A percentile compares a stretch with the other conserved stretches of the same genome.
phyloP scores from a whole-genome alignment of 2,797 vertebrate species.

The Xiphorhynchus erythropygius region DNA sequence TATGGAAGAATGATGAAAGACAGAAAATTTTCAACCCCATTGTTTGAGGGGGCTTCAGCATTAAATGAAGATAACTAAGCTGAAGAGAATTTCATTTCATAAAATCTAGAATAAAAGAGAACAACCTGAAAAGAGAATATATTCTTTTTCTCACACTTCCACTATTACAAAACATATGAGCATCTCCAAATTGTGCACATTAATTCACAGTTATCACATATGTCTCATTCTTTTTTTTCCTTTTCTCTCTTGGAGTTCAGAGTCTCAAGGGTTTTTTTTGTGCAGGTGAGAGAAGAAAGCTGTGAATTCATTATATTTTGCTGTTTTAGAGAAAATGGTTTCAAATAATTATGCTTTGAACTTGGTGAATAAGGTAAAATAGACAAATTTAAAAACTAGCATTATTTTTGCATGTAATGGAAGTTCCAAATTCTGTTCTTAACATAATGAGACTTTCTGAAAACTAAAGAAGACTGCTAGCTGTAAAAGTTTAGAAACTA shows the following conservation, averaged over 20 bases:
- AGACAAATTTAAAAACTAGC: neutral
- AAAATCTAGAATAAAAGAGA: neutral
- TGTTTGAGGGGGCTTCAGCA: neutral
- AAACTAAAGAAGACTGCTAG: neutral
- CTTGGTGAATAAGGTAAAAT: neutral
- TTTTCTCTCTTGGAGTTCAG: neutral
- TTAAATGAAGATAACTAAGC: neutral
- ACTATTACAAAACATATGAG: neutral
- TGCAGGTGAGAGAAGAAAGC: neutral
- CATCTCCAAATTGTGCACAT: neutral
- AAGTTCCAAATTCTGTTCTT: neutral
- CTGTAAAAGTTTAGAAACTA: neutral
- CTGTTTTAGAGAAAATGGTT: neutral
- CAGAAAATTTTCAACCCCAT: neutral
- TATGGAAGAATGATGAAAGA: neutral
- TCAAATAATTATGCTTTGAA: neutral
- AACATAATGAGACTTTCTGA: neutral
- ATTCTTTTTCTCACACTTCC: neutral
- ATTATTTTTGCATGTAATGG: neutral
- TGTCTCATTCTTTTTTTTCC: neutral
- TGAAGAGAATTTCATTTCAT: neutral
- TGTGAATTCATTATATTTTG: neutral
- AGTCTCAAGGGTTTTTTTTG: neutral
- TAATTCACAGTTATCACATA: neutral
- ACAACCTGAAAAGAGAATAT: neutral